These are phyloP conservation scores for Brienomyrus brachyistius DNA, from an alignment of 2,113 vertebrate genomes.

Conservation along the genomic window DNA sequence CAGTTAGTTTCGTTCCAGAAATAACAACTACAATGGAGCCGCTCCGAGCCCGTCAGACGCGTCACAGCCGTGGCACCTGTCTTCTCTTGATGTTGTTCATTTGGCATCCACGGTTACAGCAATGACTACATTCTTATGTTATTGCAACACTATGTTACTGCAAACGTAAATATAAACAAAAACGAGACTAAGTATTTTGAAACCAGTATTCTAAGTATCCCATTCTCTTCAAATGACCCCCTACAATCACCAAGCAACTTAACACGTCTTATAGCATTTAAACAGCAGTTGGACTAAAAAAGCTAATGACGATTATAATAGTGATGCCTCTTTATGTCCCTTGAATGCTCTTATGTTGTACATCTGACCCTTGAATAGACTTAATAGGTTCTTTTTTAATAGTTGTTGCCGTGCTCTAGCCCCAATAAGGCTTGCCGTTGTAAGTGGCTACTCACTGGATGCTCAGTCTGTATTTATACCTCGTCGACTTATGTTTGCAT, in stretches of 20 bases:
- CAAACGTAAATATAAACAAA: not conserved
- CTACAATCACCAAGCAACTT: not conserved
- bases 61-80: not conserved
- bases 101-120: not conserved
- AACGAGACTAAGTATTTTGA: not conserved
- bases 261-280: not conserved
- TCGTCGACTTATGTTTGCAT: not conserved
- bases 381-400: not conserved
- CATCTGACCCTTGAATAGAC: not conserved
- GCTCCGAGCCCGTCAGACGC: not conserved
- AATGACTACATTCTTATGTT: not conserved
- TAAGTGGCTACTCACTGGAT: not conserved
- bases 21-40: not conserved
- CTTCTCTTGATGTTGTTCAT: not conserved
- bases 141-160: not conserved
- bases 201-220: not conserved
- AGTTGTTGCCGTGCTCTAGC: not conserved
- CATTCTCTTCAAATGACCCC: not conserved
- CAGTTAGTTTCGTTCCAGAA: not conserved
- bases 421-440: not conserved
- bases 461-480: not conserved
- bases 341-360: not conserved
- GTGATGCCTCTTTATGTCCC: not conserved
- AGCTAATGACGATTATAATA: not conserved
- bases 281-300: not conserved